These are phyloP conservation scores for Cacoxenus indagator DNA, from an alignment of 2,888 invertebrate genomes.

Conservation along the genomic window DNA sequence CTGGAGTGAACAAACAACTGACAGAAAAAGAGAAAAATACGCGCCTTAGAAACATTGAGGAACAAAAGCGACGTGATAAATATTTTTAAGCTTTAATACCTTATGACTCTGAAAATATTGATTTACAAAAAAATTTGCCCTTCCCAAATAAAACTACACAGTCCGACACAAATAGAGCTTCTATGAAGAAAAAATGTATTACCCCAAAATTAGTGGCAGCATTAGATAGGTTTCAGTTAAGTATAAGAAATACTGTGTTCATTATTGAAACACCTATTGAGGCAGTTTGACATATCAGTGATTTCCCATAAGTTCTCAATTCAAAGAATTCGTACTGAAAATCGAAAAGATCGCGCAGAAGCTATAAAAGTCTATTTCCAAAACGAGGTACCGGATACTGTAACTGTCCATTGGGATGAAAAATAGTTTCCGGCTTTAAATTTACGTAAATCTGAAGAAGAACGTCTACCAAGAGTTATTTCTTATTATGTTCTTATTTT, in stretches of 20 bases:
- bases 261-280: constrained; percentile 45
- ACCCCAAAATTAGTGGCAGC: constrained; percentile 39
- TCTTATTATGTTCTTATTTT: constrained; percentile 43
- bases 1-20: constrained; percentile 48
- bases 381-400: constrained; percentile 51
- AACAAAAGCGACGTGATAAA: constrained; percentile 9
- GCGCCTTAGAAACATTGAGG: constrained; percentile 1
- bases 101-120: constrained; percentile 14
- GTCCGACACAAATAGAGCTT: constrained; percentile 31
- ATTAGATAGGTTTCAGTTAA: constrained; percentile 39
- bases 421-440: constrained; percentile 53
- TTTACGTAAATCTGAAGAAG: constrained; percentile 36
- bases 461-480: constrained; percentile 57
- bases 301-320: constrained; percentile 53
- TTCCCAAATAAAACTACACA: constrained; percentile 1
- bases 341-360: constrained; percentile 36
- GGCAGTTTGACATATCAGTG: constrained; percentile 42
- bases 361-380: constrained; percentile 58
- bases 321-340: constrained; percentile 43
- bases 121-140: constrained; percentile 30
- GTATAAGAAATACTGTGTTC: constrained; percentile 42
- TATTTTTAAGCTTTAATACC: constrained; percentile 3
- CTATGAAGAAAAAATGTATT: constrained; percentile 40
- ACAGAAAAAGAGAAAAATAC: constrained; percentile 40
- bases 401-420: constrained; percentile 55